Evolutionary conservation across 1,140 invertebrate species (phyloP).

Genomic region (Battus philenor): DNA sequence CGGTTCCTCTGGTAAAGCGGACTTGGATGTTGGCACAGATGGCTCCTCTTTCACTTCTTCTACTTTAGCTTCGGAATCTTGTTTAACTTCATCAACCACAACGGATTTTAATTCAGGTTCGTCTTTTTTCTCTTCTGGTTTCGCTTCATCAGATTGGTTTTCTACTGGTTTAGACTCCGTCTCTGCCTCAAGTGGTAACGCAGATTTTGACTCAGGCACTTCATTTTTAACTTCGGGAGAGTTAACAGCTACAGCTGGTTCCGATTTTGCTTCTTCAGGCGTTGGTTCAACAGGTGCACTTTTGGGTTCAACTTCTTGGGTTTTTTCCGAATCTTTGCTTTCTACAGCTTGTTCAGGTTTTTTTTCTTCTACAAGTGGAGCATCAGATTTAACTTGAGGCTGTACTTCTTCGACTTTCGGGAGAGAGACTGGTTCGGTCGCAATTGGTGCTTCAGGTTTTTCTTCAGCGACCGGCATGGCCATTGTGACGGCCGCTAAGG

Average conservation of each 20-base stretch:
- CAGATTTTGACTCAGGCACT: conserved; percentile 23
- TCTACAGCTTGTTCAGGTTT: conserved; percentile 32
- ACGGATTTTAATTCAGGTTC: conserved; percentile 30
- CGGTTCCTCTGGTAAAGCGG: conserved; percentile 35
- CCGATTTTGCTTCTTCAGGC: conserved; percentile 14
- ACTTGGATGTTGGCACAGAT: conserved; percentile 29
- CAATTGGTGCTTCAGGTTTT: conserved; percentile 35
- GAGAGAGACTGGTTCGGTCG: conserved; percentile 29
- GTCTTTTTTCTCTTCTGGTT: conserved; percentile 31
- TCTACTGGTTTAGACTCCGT: conserved; percentile 30
- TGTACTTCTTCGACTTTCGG: conserved; percentile 36
- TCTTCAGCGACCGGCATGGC: conserved; percentile 69
- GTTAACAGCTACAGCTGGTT: conserved; percentile 20
- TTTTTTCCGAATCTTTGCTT: conserved; percentile 25
- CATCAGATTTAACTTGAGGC: conserved; percentile 25
- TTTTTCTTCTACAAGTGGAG: conserved; percentile 27
- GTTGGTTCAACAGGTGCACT: conserved; percentile 16
- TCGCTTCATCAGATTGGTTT: conserved; percentile 24
- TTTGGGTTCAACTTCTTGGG: conserved; percentile 28
- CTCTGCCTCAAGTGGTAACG: conserved; percentile 6
- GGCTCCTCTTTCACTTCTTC: conserved; percentile 44
- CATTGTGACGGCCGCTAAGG: conserved; percentile 60
- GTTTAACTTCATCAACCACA: conserved; percentile 33
- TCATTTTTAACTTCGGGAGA: conserved; percentile 28
- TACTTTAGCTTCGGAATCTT: conserved; percentile 42